Conservation (phyloP, 2,888 invertebrate species). For the Cryptocephalus primarius region DNA sequence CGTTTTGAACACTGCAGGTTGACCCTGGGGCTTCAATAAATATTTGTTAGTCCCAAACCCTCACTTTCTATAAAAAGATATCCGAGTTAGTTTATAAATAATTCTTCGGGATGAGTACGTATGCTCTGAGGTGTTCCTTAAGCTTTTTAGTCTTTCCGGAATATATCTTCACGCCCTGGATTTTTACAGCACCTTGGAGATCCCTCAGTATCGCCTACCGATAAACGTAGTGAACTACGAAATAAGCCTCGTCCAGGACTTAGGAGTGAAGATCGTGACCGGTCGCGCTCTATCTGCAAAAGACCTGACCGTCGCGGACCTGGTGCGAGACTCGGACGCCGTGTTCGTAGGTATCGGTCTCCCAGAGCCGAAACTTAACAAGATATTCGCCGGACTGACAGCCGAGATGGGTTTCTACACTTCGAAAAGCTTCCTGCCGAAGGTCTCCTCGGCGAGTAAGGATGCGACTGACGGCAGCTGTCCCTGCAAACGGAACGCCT, state of each 20-base stretch:
- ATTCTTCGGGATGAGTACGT: too few species aligned
- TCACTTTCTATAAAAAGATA: too few species aligned
- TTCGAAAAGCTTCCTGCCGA: conserved; percentile 86
- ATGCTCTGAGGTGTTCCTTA: too few species aligned
- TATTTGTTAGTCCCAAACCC: too few species aligned
- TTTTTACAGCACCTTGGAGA: conserved; percentile 73
- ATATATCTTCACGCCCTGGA: too few species aligned
- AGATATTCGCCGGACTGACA: conserved; percentile 65
- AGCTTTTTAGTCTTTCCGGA: too few species aligned
- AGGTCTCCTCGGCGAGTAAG: conserved; percentile 82
- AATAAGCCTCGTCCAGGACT: conserved; percentile 77
- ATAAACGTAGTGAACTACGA: conserved; percentile 89
- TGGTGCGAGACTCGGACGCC: conserved; percentile 62
- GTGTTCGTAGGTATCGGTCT: conserved; percentile 82
- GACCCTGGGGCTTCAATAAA: too few species aligned
- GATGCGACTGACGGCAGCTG: conserved; percentile 44
- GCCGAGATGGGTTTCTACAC: conserved; percentile 84
- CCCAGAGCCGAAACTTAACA: conserved; percentile 75
- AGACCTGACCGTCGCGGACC: conserved; percentile 64
- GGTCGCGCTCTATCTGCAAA: conserved; percentile 58
- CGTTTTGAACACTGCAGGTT: too few species aligned
- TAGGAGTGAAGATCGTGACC: conserved; percentile 81
- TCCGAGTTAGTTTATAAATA: too few species aligned
- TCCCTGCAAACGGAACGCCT: conserved; percentile 51
- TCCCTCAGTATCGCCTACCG: conserved; percentile 94